Base-by-base conservation (phyloP, 2,113 vertebrate genomes). In the Ictalurus punctatus region DNA sequence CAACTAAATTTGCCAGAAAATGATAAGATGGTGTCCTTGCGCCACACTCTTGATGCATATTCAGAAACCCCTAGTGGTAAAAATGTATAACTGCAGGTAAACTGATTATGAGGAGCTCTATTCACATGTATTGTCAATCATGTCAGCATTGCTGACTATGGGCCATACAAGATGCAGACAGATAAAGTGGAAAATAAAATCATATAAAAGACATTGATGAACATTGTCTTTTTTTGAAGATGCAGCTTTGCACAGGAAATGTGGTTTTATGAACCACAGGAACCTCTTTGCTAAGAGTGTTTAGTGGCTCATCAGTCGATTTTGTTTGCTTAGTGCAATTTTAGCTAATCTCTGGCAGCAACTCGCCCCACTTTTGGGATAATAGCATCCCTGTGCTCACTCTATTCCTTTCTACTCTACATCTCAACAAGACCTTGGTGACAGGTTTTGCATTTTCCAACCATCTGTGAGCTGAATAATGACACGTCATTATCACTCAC, bases 391-490 rank as follows among this genome's bases (percentile, higher is more conserved):
- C 63, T 69, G 83, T 5, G 63, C 61, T n/a, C 63, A 52, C 44
- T 85, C 6, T 0, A 6, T 69, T 69, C 44, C 34, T 84, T 85
- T 69, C 63, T 69, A 48, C 27, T 69, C 27, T 52, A 67, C 63
- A 21, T 69, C 40, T 84, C 25, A 19, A 52, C 37, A 84, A 67
- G 40, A 84, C 52, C 17, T 69, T 27, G 83, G 61, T 69, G 63
- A 69, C 83, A 69, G 83, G 61, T 84, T 40, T n/a, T 8, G 83
- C 83, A 21, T 84, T 84, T 84, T 84, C 40, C 16, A 30, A 52
- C 83, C 40, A 69, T 69, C 44, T 84, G 40, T 30, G 63, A 69
- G 63, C 40, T 54, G 63, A 85, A 85, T 84, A 84, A 84, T 85
- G 63, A 69, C 83, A 69, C 3, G 17, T 69, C 63, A 69, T 69